A percentile compares a stretch with the other conserved stretches of the same genome.
Conservation (phyloP, 2,113 vertebrate species). For the Crocuta crocuta region DNA sequence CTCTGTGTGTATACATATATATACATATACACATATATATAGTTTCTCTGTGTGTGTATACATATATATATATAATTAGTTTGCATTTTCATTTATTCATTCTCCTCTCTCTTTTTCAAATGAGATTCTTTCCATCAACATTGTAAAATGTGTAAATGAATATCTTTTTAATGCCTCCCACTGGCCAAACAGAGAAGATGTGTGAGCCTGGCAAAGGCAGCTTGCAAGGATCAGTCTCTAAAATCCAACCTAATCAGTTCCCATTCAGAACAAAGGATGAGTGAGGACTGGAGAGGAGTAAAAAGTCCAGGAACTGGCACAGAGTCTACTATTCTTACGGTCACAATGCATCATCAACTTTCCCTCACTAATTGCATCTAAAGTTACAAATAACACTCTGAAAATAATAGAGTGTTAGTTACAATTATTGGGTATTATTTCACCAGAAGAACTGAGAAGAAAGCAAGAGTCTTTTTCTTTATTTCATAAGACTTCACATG, state of each 20-base stretch:
- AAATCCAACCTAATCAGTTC: not conserved
- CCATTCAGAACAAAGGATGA: not conserved
- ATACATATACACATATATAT: too few relatives aligned
- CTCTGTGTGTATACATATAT: too few relatives aligned
- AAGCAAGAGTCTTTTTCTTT: not conserved
- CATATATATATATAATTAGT: not conserved
- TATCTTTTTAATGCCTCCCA: not conserved
- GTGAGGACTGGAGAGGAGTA: not conserved
- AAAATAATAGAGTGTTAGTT: constrained; percentile 25
- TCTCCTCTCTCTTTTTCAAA: not conserved
- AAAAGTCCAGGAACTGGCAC: not conserved
- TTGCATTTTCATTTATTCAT: constrained; percentile 2
- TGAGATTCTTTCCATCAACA: not conserved
- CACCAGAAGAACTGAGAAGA: constrained; percentile 18
- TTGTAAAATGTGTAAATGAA: not conserved
- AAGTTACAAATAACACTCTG: not conserved
- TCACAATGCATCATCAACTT: not conserved
- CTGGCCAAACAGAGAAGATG: not conserved
- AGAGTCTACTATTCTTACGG: not conserved
- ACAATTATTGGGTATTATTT: not conserved
- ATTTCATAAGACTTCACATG: not conserved
- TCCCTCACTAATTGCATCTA: not conserved
- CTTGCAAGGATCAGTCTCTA: not conserved
- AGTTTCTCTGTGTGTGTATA: too few relatives aligned
- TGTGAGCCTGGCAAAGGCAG: not conserved